Base-by-base conservation (phyloP, 2,113 vertebrate species). In the Spheniscus mendiculus region DNA sequence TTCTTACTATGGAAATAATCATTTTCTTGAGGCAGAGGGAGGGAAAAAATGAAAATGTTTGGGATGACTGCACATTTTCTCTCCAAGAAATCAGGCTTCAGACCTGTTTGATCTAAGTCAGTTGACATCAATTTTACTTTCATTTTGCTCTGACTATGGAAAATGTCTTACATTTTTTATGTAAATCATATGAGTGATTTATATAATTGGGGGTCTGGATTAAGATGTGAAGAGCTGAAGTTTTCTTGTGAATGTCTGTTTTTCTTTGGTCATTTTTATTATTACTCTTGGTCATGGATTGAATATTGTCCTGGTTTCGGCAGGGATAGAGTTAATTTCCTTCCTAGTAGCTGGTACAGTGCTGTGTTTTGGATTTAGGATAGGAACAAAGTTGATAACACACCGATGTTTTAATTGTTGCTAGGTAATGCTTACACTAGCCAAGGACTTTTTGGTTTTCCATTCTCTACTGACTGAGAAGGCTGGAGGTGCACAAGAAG, bases 1-100 rank as follows among this genome's bases (percentile, higher is more conserved):
- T 90, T 94, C 53, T 92, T 95, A 17, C 70, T 62, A 92, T 40
- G 36, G 94, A 91, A 97, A 94, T 83, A 94, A 67, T 88, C 89
- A 63, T 95, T 83, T 90, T 91, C 34, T 72, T 26, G 32, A 83
- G 32, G 15, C 17, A 88, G 15, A 58, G 8, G 10, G 27, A 83
- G 25, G 12, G 10, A 9, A 11, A 82, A 81, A 88, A 29, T 38
- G 3, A 86, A 78, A 83, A 44, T 38, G 4, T 72, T 71, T 74
- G 23, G 29, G 19, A 58, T 82, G 36, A 72, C 15, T 89, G 44
- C 32, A 79, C 40, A 49, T 96, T 82, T 81, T 83, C 65, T 89
- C 53, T 71, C 12, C 6, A 77, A 66, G 76, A 83, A 82, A 82
- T 70, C 42, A 62, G 15, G 13, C 6, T 36, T 77, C 70, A 66